Conservation (phyloP, 92 coral and sea anemone genomes). For the Blastomussa wellsi region DNA sequence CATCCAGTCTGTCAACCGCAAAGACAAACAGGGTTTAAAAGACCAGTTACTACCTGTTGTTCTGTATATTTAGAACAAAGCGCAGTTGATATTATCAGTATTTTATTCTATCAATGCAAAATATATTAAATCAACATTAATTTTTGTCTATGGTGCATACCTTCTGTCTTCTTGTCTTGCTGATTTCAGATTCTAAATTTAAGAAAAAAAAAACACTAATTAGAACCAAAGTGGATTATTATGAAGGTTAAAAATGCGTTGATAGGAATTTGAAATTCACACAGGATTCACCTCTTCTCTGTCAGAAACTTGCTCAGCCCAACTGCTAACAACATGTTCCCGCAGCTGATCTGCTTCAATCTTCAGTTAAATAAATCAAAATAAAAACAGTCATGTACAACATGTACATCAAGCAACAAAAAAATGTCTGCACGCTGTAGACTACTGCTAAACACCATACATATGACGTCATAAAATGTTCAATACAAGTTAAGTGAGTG, state of each 20-base stretch:
- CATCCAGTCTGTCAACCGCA: conserved; percentile 61
- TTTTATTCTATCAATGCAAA: too few relatives aligned
- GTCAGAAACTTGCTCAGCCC: conserved; percentile 89
- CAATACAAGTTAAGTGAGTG: too few relatives aligned
- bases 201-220: neutral
- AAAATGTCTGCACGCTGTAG: too few relatives aligned
- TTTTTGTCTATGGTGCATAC: conserved; percentile 28
- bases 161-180: conserved; percentile 80
- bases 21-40: neutral
- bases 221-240: neutral
- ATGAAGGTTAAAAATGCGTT: neutral
- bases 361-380: conserved; percentile 33
- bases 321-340: conserved; percentile 82
- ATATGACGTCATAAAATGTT: too few relatives aligned
- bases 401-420: neutral
- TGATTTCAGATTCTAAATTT: conserved; percentile 62
- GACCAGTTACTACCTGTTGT: neutral
- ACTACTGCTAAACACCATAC: too few relatives aligned
- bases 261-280: neutral
- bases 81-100: too few relatives aligned
- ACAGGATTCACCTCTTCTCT: conserved; percentile 65
- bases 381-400: neutral
- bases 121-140: too few relatives aligned
- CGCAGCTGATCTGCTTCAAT: conserved; percentile 89
- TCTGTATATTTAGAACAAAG: too few relatives aligned